Evolutionary conservation across 1,140 invertebrate species (phyloP).

Genomic region (Lucilia sericata): DNA sequence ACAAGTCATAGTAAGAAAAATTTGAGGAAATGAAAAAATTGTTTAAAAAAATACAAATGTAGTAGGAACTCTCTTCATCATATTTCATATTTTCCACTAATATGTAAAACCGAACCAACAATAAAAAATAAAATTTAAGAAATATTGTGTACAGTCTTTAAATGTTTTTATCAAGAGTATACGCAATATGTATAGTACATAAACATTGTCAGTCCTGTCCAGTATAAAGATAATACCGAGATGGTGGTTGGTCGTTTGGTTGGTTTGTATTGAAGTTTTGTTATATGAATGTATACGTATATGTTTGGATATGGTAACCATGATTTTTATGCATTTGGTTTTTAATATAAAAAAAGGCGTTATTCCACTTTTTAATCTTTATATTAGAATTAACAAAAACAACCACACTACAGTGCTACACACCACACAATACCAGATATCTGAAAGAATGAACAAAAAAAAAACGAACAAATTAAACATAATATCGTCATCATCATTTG

Average conservation of each 20-base stretch:
- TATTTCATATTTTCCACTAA: no score
- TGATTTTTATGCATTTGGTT: not conserved
- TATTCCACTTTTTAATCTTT: conserved; percentile 39
- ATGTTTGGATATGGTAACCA: not conserved
- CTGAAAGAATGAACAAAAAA: conserved; percentile 7
- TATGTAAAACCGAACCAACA: no score
- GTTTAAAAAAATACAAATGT: no score
- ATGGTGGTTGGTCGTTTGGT: not conserved
- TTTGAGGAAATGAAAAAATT: no score
- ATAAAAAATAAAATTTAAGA: no score
- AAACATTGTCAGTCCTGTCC: not conserved
- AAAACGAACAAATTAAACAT: conserved; percentile 24
- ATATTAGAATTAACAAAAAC: conserved; percentile 40
- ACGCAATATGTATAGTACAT: no score
- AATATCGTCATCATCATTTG: not conserved
- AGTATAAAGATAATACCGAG: not conserved
- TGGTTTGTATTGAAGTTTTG: no score
- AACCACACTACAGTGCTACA: not conserved
- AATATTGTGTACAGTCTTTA: no score
- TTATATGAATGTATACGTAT: no score
- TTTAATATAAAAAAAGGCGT: conserved; percentile 1
- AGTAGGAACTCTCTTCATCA: no score
- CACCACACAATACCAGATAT: not conserved
- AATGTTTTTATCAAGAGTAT: no score
- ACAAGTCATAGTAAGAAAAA: no score